phyloP scores from a whole-genome alignment of 1,140 invertebrate species.

The Aleiodes sp. region DNA sequence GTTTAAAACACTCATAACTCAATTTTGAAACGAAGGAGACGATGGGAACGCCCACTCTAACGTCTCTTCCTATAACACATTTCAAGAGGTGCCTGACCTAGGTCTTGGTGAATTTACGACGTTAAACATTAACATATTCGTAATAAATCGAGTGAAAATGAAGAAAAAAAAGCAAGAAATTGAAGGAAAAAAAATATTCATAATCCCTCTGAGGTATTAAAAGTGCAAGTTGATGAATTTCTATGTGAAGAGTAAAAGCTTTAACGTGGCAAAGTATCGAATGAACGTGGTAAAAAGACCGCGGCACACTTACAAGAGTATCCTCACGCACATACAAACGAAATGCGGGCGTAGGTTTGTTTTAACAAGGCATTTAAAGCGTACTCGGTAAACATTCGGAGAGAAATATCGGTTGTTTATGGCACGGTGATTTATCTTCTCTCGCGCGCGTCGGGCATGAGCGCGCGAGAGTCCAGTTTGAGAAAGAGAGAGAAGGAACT shows the following conservation, averaged over 20 bases:
- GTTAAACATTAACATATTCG: neutral
- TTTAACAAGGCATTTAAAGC: slow-evolving; percentile 68
- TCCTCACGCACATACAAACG: neutral
- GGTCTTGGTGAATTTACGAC: slow-evolving; percentile 5
- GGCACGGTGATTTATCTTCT: slow-evolving; percentile 65
- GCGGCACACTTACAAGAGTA: slow-evolving; percentile 26
- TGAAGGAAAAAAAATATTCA: too few relatives aligned
- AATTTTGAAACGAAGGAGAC: slow-evolving; percentile 6
- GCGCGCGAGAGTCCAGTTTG: neutral
- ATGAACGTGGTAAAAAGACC: slow-evolving; percentile 3
- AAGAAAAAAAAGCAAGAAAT: too few relatives aligned
- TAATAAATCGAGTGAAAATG: too few relatives aligned
- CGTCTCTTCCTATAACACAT: too few relatives aligned
- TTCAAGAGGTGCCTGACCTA: slow-evolving; percentile 1
- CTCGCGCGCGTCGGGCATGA: slow-evolving; percentile 36
- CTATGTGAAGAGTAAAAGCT: neutral
- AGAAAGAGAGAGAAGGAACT: neutral
- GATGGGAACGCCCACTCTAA: slow-evolving; percentile 5
- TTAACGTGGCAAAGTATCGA: slow-evolving; percentile 18
- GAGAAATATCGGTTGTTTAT: slow-evolving; percentile 67
- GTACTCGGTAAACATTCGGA: slow-evolving; percentile 66
- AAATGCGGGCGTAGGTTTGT: slow-evolving; percentile 61
- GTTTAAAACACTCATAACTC: slow-evolving; percentile 16
- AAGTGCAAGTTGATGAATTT: slow-evolving; percentile 1
- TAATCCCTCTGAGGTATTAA: too few relatives aligned